phyloP scores from a whole-genome alignment of 1,140 invertebrate genomes.

The Epicauta chinensis region DNA sequence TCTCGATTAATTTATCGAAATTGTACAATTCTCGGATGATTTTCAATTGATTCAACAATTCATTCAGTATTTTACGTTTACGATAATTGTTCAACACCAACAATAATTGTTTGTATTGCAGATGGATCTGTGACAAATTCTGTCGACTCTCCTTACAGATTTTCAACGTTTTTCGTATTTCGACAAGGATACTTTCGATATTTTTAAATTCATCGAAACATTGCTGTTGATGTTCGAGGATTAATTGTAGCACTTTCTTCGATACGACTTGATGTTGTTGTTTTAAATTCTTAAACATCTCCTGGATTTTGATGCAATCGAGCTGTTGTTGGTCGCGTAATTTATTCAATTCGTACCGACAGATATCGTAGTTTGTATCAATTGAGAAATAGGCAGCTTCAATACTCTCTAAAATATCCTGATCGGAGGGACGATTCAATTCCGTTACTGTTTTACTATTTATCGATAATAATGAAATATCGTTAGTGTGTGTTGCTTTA shows the following conservation, averaged over 20 bases:
- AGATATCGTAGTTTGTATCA: slow-evolving; percentile 56
- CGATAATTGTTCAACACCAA: slow-evolving; percentile 82
- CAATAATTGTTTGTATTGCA: slow-evolving; percentile 78
- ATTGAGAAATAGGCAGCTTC: slow-evolving; percentile 60
- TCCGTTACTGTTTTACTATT: slow-evolving; percentile 40
- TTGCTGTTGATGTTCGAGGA: slow-evolving; percentile 79
- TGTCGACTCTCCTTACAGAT: slow-evolving; percentile 64
- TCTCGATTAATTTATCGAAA: slow-evolving; percentile 77
- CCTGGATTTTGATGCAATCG: slow-evolving; percentile 61
- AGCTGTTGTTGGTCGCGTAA: slow-evolving; percentile 53
- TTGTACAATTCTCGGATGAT: slow-evolving; percentile 79
- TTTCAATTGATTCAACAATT: slow-evolving; percentile 70
- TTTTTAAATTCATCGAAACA: slow-evolving; percentile 79
- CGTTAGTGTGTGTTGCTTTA: too few species aligned
- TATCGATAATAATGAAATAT: slow-evolving; percentile 23
- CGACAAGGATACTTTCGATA: slow-evolving; percentile 69
- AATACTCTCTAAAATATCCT: slow-evolving; percentile 67
- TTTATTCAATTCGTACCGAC: slow-evolving; percentile 63
- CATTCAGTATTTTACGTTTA: slow-evolving; percentile 73
- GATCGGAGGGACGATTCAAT: slow-evolving; percentile 56
- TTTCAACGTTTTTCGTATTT: slow-evolving; percentile 62
- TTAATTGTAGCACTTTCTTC: slow-evolving; percentile 83
- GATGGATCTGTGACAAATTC: slow-evolving; percentile 65
- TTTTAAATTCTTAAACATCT: slow-evolving; percentile 58
- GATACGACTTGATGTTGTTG: slow-evolving; percentile 81